Base-by-base conservation (phyloP, 2,113 vertebrate genomes). In the Oncorhynchus kisutch region DNA sequence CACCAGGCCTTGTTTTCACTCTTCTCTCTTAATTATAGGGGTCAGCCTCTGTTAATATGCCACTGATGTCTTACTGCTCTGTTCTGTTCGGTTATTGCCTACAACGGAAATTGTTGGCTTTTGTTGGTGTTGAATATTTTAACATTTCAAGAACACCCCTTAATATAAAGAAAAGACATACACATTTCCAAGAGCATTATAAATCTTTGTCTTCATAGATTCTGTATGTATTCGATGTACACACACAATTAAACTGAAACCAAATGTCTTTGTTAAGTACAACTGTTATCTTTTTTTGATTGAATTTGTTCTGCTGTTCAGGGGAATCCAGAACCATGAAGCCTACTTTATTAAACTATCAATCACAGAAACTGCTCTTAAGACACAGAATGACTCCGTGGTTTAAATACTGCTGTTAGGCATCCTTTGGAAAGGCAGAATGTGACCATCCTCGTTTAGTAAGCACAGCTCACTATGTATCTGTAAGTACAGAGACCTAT, bases 1-100 rank as follows among this genome's bases (percentile, higher is more conserved):
- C 79, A 81, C 78, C 84, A 79, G 62, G 78, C 84, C 79, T 77
- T 81, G 81, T 82, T 84, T 76, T 87, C 81, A 79, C 69, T 71
- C 39, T 57, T 16, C 72, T 73, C 27, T 75, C 18, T 62, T 62
- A 62, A 62, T 62, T 62, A 62, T 45, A 16, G n/a, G 59, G 18
- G 59, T n/a, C 59, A 62, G n/a, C 20, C 59, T 57, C n/a, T 62
- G 18, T 62, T 12, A 45, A 45, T n/a, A 62, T 22, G 59, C 59
- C 59, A 62, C n/a, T 62, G 59, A 2, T 13, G n/a, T 62, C 3
- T 67, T 31, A 27, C 25, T 5, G 25, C 11, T 67, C 22, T 29
- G 13, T 31, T 16, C n/a, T 16, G 59, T 54, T 45, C 39, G 9
- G 39, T 54, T 54, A 4, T 54, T 16, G 51, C 51, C 51, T 54